Conservation (phyloP, 2,113 vertebrate genomes). For the Sebastes schlegelii region DNA sequence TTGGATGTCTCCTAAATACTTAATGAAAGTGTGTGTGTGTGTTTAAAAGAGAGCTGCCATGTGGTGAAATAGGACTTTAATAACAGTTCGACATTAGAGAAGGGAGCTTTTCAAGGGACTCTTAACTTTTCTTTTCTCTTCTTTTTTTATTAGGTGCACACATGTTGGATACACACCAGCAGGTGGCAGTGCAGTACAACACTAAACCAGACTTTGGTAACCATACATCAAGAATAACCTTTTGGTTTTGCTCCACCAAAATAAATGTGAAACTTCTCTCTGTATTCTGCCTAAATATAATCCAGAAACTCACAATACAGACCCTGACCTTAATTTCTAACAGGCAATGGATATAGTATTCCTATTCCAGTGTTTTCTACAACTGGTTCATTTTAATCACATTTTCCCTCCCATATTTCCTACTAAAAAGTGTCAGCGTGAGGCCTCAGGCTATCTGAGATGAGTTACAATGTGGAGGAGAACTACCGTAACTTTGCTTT, state of each 20-base stretch:
- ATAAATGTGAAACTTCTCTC: neutral
- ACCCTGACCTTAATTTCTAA: neutral
- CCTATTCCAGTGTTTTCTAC: neutral
- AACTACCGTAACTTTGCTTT: neutral
- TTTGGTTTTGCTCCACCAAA: neutral
- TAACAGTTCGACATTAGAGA: neutral
- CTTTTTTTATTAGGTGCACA: neutral
- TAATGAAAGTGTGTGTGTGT: neutral
- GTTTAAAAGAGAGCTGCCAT: neutral
- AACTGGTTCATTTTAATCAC: neutral
- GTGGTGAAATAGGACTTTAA: conserved; percentile 18
- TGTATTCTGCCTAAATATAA: neutral
- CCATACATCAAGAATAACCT: neutral
- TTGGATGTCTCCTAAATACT: neutral
- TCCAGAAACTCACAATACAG: neutral
- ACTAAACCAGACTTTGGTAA: neutral
- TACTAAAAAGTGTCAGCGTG: neutral
- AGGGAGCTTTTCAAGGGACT: neutral
- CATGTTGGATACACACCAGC: neutral
- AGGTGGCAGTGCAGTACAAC: conserved; percentile 64
- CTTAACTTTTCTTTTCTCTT: neutral
- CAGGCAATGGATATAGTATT: neutral
- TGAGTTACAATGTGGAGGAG: conserved; percentile 14
- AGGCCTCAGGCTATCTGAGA: neutral
- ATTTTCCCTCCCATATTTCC: neutral